These are phyloP conservation scores for Cerastoderma edule DNA, from an alignment of 2,888 invertebrate species.

Conservation along the genomic window DNA sequence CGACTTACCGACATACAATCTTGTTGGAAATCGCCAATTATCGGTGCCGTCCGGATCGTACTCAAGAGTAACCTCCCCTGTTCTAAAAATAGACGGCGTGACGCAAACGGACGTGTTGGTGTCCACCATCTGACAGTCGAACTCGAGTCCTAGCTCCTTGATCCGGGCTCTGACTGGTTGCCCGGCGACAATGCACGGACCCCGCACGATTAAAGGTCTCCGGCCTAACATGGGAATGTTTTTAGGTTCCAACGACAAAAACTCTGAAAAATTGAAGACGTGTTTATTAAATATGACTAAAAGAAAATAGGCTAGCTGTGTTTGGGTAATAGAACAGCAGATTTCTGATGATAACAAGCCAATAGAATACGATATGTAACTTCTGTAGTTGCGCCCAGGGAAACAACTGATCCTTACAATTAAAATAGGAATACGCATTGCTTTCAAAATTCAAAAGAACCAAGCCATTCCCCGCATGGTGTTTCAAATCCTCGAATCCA, in stretches of 20 bases:
- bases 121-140: constrained; percentile 58
- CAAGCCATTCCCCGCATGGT: no score
- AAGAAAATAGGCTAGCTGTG: no score
- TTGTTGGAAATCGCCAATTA: constrained; percentile 59
- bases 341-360: no score
- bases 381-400: no score
- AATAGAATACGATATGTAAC: no score
- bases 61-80: constrained; percentile 63
- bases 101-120: constrained; percentile 59
- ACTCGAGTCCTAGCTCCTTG: constrained; percentile 57
- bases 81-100: constrained; percentile 68
- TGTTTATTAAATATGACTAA: no score
- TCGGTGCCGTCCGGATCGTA: constrained; percentile 45
- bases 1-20: constrained; percentile 19
- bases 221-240: constrained; percentile 68
- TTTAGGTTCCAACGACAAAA: neutral
- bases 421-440: no score
- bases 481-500: no score
- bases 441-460: no score
- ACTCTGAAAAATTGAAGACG: neutral
- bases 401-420: no score
- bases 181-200: constrained; percentile 66
- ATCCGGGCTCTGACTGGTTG: constrained; percentile 55
- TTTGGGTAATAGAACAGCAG: no score
- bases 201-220: constrained; percentile 61